Conservation (phyloP, 2,113 vertebrate species). For the Kryptolebias marmoratus region DNA sequence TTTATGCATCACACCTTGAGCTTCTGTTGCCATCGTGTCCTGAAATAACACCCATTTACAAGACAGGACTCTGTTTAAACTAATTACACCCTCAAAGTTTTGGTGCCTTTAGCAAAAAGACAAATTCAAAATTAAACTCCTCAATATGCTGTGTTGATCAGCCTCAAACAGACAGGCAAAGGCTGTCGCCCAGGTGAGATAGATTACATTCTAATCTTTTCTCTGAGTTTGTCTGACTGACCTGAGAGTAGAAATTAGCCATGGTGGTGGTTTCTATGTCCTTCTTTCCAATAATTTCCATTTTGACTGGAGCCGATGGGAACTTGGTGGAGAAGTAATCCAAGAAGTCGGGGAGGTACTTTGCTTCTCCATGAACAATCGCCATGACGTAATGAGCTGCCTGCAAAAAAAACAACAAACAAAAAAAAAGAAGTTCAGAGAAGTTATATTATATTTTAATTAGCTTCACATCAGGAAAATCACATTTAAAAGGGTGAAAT, state of each 20-base stretch:
- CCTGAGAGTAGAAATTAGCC: slow-evolving; percentile 98
- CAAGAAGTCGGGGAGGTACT: slow-evolving; percentile 96
- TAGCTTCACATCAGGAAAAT: neutral
- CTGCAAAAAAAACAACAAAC: slow-evolving; percentile 48
- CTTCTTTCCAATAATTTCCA: slow-evolving; percentile 99
- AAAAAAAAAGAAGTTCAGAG: neutral
- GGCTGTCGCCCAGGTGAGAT: neutral
- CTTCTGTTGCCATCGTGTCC: neutral
- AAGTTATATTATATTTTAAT: neutral
- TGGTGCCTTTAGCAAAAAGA: neutral
- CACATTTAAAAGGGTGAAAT: no score
- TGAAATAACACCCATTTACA: neutral
- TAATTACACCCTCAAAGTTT: neutral
- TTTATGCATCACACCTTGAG: neutral
- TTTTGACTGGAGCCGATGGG: slow-evolving; percentile 96
- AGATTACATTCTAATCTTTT: neutral
- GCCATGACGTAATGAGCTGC: slow-evolving; percentile 96
- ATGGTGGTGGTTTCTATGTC: slow-evolving; percentile 99
- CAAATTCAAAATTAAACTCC: neutral
- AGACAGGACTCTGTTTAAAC: neutral
- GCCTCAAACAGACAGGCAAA: neutral
- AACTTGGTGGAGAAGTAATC: slow-evolving; percentile 98
- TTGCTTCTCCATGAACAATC: slow-evolving; percentile 94
- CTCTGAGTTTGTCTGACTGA: slow-evolving; percentile 70
- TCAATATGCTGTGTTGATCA: neutral